Base-by-base conservation (phyloP, 2,113 vertebrate species). In the Stegostoma tigrinum region DNA sequence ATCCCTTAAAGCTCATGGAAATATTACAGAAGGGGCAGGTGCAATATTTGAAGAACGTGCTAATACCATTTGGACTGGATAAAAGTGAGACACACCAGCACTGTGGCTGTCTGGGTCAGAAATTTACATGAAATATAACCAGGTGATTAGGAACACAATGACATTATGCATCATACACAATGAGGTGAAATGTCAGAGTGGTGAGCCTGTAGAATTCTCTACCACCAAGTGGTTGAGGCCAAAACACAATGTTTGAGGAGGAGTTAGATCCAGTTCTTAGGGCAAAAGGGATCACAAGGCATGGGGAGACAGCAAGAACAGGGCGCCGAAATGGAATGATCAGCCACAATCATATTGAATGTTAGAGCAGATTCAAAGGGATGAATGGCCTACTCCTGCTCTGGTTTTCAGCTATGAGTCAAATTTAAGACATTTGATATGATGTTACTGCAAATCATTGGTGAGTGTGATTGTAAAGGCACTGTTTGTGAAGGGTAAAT, bases 371-470 rank as follows among this genome's bases (percentile, higher is more conserved):
- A 61, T 0, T 61, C 7, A 12, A 61, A 7, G 7, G 55, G 10
- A 12, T 61, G 55, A 61, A 61, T 61, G 55, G 55, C 55, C 55
- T 61, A 61, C 8, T 61, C 55, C 55, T 61, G 12, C 55, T 61
- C 55, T 10, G 0, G 12, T 61, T 61, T 61, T 61, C 55, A 38
- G 12, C 34, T 15, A 21, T 2, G 27, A 34, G 86, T 10, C 48
- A 55, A 2, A 27, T 55, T 90, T 97, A 97, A 96, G 96, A 97
- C 96, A 96, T 97, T 96, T 96, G 96, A 96, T 96, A 95, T 96
- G 97, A 96, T 97, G 96, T 97, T 97, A 97, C 97, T 97, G 97
- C 97, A 97, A 97, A 90, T 61, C 96, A 93, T 96, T 97, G 96
- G 61, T 89, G 83, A 75, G 30, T 12, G 30, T 93, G 72, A 96